These are phyloP conservation scores for Mythimna loreyi DNA, from an alignment of 2,888 invertebrate genomes.

Conservation along the genomic window DNA sequence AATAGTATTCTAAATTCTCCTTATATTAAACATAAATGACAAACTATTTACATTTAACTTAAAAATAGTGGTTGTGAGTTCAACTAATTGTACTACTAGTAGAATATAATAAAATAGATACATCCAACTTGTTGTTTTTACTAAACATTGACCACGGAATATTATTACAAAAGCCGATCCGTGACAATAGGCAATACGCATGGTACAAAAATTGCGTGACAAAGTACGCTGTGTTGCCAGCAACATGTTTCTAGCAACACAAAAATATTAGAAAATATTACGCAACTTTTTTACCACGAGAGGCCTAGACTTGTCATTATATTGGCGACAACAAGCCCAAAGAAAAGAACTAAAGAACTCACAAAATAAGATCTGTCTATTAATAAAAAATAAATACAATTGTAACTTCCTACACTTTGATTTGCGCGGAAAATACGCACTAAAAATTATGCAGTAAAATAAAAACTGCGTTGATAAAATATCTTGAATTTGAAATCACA, in stretches of 20 bases:
- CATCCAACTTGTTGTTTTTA: slow-evolving; percentile 18
- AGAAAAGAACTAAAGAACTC: slow-evolving; percentile 27
- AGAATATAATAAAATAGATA: slow-evolving; percentile 52
- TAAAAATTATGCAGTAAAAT: slow-evolving; percentile 9
- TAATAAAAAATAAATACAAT: slow-evolving; percentile 65
- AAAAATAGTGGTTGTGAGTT: slow-evolving; percentile 55
- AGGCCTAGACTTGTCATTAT: background rate
- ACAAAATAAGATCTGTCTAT: slow-evolving; percentile 54
- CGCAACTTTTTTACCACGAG: background rate
- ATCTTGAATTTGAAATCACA: slow-evolving; percentile 32
- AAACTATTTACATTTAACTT: slow-evolving; percentile 63
- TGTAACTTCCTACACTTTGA: slow-evolving; percentile 53
- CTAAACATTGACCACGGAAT: slow-evolving; percentile 9
- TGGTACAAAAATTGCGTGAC: slow-evolving; percentile 1
- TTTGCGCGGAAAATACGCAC: slow-evolving; percentile 1
- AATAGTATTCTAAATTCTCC: slow-evolving; percentile 50
- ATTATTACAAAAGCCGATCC: slow-evolving; percentile 13
- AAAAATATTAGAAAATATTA: background rate
- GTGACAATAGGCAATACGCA: slow-evolving; percentile 4
- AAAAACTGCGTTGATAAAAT: slow-evolving; percentile 30
- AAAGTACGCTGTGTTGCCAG: slow-evolving; percentile 1
- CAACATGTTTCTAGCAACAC: background rate
- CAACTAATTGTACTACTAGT: slow-evolving; percentile 59
- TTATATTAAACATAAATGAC: slow-evolving; percentile 58
- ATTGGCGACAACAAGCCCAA: slow-evolving; percentile 13